These are phyloP conservation scores for Chamaedrilus cognettii DNA, from an alignment of 2,888 invertebrate species.

Conservation along the genomic window DNA sequence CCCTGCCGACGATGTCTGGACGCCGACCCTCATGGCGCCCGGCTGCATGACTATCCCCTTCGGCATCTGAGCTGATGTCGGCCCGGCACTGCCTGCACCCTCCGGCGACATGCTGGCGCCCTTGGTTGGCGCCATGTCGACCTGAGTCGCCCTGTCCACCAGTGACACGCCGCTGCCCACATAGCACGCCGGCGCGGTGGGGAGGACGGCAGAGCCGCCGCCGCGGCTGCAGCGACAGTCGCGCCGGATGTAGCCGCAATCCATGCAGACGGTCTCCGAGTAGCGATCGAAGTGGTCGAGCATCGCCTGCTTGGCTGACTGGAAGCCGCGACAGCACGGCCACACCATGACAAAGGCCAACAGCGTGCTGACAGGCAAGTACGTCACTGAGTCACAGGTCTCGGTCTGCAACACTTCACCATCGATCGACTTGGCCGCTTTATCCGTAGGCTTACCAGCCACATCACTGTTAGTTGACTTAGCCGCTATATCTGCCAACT, in stretches of 20 bases:
- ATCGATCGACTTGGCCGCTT: too few species aligned
- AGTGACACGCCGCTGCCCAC: constrained; percentile 16
- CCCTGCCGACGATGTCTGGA: too few species aligned
- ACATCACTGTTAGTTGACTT: too few species aligned
- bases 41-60: too few species aligned
- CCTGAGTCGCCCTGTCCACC: constrained; percentile 20
- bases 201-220: neutral
- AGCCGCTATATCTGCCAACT: too few species aligned
- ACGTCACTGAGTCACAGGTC: too few species aligned
- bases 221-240: constrained; percentile 25
- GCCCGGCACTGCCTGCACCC: too few species aligned
- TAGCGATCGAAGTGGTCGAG: constrained; percentile 25
- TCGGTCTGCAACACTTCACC: too few species aligned
- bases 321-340: constrained; percentile 29
- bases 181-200: too few species aligned
- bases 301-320: constrained; percentile 17
- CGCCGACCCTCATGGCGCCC: too few species aligned
- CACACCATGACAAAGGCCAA: constrained; percentile 29
- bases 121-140: constrained; percentile 7
- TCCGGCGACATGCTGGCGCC: neutral
- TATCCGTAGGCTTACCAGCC: too few species aligned
- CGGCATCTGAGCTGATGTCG: too few species aligned
- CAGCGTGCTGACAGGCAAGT: constrained; percentile 28
- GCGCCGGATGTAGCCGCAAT: constrained; percentile 25
- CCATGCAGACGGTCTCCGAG: constrained; percentile 23